A percentile compares a stretch with the other conserved stretches of the same genome.
phyloP scores from a whole-genome alignment of 2,113 vertebrate genomes.

The Isurus oxyrinchus region DNA sequence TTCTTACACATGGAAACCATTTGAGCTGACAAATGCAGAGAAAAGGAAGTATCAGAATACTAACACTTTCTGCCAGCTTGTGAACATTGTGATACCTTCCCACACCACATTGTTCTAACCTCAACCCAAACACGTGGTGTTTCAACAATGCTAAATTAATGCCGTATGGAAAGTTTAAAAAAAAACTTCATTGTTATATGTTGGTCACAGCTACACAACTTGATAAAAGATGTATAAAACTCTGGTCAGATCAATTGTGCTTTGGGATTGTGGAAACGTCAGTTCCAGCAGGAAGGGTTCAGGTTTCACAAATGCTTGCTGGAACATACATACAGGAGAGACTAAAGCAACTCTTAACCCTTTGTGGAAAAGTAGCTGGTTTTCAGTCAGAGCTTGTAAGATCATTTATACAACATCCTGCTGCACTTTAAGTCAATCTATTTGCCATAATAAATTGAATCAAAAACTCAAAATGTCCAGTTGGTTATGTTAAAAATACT shows the following conservation, averaged over 20 bases:
- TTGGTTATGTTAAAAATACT: background rate
- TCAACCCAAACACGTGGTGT: background rate
- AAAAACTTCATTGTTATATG: too few species aligned
- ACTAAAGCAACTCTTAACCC: background rate
- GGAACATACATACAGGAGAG: background rate
- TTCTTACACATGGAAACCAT: background rate
- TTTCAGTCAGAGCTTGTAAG: background rate
- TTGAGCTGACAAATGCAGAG: background rate
- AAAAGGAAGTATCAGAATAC: background rate
- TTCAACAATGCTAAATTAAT: background rate
- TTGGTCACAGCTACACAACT: background rate
- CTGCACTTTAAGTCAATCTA: background rate
- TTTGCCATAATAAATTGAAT: background rate
- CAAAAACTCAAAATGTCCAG: background rate
- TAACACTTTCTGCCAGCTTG: background rate
- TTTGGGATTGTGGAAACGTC: background rate
- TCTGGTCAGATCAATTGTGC: too few species aligned
- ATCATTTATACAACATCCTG: background rate
- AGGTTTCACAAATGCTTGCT: background rate
- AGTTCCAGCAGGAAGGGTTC: background rate
- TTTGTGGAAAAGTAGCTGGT: background rate
- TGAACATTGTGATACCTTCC: background rate
- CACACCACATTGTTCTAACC: background rate
- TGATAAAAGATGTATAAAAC: background rate
- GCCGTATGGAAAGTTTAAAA: background rate